Evolutionary conservation across 2,888 invertebrate species (phyloP).

Genomic region (Hipparchia sbordonii): DNA sequence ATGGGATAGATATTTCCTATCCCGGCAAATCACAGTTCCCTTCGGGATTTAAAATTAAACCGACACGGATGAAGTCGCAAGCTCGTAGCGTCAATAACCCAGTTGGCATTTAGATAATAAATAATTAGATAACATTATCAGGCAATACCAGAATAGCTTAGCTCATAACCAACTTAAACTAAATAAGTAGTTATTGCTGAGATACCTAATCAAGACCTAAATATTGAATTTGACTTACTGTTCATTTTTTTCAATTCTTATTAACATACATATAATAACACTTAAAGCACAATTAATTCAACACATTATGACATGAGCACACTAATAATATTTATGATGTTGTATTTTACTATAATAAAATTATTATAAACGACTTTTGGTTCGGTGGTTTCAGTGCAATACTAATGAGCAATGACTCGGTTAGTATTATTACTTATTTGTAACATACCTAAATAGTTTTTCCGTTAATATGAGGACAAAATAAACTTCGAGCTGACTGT

Average conservation of each 20-base stretch:
- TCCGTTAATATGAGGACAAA: constrained; percentile 14
- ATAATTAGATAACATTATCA: no score
- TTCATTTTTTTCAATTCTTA: neutral
- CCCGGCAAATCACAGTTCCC: no score
- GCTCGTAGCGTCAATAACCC: no score
- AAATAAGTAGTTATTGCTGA: no score
- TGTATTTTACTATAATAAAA: no score
- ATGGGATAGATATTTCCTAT: neutral
- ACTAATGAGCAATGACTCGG: neutral
- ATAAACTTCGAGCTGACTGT: neutral
- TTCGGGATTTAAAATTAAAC: no score
- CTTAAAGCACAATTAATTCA: constrained; percentile 1
- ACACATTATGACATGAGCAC: neutral
- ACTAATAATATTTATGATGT: neutral
- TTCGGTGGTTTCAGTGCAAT: neutral
- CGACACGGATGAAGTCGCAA: no score
- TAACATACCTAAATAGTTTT: constrained; percentile 4
- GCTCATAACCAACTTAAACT: no score
- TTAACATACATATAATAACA: neutral
- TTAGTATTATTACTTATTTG: neutral
- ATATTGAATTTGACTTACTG: constrained; percentile 3
- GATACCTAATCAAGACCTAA: neutral
- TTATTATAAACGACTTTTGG: neutral
- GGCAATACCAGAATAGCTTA: no score
- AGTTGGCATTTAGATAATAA: no score